phyloP scores from a whole-genome alignment of 2,113 vertebrate species.

The Arizona elegans region DNA sequence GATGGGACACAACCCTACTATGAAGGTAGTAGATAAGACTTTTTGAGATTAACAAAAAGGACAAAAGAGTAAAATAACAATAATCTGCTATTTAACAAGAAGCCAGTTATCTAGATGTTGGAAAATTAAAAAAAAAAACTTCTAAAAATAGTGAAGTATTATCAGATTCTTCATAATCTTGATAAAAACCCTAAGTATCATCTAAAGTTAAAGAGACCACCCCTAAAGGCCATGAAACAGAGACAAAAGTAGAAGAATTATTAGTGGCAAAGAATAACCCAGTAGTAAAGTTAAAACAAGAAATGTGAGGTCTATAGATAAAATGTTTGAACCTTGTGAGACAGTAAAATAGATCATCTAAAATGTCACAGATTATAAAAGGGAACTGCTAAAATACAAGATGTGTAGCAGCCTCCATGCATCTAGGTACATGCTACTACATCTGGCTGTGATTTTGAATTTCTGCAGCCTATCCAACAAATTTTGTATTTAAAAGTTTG shows the following conservation, averaged over 20 bases:
- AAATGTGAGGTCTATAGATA: background rate
- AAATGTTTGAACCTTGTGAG: background rate
- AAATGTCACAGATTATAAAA: background rate
- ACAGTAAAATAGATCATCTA: background rate
- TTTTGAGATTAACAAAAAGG: background rate
- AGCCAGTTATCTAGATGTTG: background rate
- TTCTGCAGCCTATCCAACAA: too few relatives aligned
- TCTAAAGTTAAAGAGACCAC: background rate
- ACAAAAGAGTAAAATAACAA: background rate
- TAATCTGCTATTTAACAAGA: background rate
- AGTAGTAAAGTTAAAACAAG: background rate
- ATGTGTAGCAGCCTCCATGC: too few relatives aligned
- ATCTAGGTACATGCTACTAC: too few relatives aligned
- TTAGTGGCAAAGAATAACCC: background rate
- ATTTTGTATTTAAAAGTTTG: too few relatives aligned
- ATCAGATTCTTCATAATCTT: background rate
- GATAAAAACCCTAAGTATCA: background rate
- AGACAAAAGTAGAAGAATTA: background rate
- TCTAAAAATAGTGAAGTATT: background rate
- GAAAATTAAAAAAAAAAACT: background rate
- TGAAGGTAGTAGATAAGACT: background rate
- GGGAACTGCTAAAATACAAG: too few relatives aligned
- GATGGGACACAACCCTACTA: background rate
- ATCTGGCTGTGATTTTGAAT: too few relatives aligned
- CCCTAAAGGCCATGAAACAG: background rate